Evolutionary conservation across 2,797 vertebrate species (phyloP).

Genomic region (Protonibea diacanthus): DNA sequence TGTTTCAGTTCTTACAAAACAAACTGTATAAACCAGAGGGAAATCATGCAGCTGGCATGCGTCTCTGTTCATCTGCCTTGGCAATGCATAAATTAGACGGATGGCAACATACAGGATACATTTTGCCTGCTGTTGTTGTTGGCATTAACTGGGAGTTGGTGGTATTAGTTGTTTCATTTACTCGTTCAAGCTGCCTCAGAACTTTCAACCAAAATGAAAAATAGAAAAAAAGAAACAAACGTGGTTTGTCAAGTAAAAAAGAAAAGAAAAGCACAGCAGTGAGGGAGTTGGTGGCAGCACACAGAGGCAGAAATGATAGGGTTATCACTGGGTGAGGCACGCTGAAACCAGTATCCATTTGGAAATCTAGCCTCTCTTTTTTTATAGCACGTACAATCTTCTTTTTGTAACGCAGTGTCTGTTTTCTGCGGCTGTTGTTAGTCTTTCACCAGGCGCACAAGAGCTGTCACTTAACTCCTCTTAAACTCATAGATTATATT

Average conservation of each 20-base stretch:
- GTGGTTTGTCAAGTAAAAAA: not conserved
- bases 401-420: not conserved
- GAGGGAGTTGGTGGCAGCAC: not conserved
- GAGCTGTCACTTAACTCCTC: constrained; percentile 11
- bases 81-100: constrained; percentile 1
- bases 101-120: constrained; percentile 3
- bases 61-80: not conserved
- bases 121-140: constrained; percentile 11
- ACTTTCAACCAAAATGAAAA: not conserved
- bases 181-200: not conserved
- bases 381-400: not conserved
- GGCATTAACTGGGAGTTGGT: not conserved
- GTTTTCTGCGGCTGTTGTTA: not conserved
- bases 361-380: constrained; percentile 3
- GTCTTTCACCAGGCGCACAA: not conserved
- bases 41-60: constrained; percentile 11
- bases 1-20: constrained; percentile 9
- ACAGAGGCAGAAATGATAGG: not conserved
- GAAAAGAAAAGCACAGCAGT: not conserved
- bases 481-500: constrained; percentile 5
- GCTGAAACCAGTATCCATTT: not conserved
- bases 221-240: not conserved
- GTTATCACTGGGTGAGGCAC: not conserved
- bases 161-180: constrained; percentile 4
- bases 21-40: constrained; percentile 9